Conservation (phyloP, 2,797 vertebrate genomes). For the Triplophysa bombifrons region DNA sequence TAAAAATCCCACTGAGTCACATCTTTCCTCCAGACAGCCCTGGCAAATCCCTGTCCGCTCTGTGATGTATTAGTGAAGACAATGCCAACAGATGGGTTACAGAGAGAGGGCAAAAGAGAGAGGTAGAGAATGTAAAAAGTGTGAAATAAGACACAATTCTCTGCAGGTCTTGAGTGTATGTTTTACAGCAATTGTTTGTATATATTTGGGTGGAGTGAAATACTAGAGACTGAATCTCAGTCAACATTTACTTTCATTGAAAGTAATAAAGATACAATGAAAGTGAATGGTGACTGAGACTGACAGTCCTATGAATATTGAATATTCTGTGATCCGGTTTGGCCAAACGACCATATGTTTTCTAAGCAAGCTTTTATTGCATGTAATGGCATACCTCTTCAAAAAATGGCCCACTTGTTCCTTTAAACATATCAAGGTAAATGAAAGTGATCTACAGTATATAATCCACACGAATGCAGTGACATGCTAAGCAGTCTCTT, state of each 20-base stretch:
- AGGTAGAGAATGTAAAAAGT: conserved; percentile 1
- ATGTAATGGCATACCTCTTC: too few species aligned
- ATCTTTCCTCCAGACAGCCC: conserved; percentile 38
- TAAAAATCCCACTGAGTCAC: conserved; percentile 43
- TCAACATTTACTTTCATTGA: too few species aligned
- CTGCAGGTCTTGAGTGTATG: background rate
- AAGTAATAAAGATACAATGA: too few species aligned
- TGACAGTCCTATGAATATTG: too few species aligned
- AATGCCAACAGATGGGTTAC: conserved; percentile 46
- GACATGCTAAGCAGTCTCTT: background rate
- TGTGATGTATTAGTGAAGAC: conserved; percentile 46
- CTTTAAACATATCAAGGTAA: background rate
- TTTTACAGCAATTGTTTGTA: too few species aligned
- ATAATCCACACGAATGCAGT: background rate
- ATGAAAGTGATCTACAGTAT: background rate
- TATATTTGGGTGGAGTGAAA: too few species aligned
- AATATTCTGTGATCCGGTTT: too few species aligned
- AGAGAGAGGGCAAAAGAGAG: conserved; percentile 12
- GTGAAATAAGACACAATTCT: background rate
- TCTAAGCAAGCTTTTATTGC: too few species aligned
- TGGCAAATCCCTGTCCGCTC: conserved; percentile 32
- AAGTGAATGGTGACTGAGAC: too few species aligned
- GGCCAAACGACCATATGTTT: too few species aligned
- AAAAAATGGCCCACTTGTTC: background rate
- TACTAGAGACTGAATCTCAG: too few species aligned